Conservation (phyloP, 1,140 invertebrate genomes). For the Parasteatoda tepidariorum region DNA sequence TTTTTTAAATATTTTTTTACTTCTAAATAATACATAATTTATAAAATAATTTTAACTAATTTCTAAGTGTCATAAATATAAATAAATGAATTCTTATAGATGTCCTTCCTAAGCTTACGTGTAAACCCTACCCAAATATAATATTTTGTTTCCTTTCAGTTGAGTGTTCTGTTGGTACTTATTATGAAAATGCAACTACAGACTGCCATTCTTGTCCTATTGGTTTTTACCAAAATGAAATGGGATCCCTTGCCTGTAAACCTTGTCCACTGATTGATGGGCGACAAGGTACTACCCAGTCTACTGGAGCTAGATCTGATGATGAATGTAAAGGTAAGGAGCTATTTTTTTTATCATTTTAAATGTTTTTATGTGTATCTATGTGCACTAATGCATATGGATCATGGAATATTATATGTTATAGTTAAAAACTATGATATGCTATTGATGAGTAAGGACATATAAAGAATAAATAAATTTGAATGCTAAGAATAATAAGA, state of each 20-base stretch:
- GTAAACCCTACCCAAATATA: too few relatives aligned
- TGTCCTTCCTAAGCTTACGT: too few relatives aligned
- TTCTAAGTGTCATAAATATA: not conserved
- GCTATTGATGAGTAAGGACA: too few relatives aligned
- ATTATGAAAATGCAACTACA: conserved; percentile 79
- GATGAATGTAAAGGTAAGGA: conserved; percentile 88
- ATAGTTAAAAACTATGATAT: too few relatives aligned
- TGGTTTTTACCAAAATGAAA: conserved; percentile 93
- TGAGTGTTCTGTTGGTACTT: conserved; percentile 93
- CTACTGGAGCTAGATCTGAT: conserved; percentile 84
- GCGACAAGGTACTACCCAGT: conserved; percentile 85
- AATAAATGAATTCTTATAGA: not conserved
- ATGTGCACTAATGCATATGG: too few relatives aligned
- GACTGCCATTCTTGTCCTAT: conserved; percentile 86
- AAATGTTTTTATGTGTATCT: too few relatives aligned
- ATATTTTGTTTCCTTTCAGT: conserved; percentile 76
- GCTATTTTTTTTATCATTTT: conserved; percentile 59
- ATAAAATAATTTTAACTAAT: not conserved
- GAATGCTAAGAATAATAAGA: too few relatives aligned
- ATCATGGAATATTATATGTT: too few relatives aligned
- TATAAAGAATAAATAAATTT: too few relatives aligned
- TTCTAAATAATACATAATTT: not conserved
- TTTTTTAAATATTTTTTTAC: not conserved
- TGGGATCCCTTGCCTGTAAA: conserved; percentile 88
- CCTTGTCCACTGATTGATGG: conserved; percentile 90